A percentile compares a stretch with the other conserved stretches of the same genome.
Conservation (phyloP, 2,888 invertebrate species). For the Sarcophaga carnaria region DNA sequence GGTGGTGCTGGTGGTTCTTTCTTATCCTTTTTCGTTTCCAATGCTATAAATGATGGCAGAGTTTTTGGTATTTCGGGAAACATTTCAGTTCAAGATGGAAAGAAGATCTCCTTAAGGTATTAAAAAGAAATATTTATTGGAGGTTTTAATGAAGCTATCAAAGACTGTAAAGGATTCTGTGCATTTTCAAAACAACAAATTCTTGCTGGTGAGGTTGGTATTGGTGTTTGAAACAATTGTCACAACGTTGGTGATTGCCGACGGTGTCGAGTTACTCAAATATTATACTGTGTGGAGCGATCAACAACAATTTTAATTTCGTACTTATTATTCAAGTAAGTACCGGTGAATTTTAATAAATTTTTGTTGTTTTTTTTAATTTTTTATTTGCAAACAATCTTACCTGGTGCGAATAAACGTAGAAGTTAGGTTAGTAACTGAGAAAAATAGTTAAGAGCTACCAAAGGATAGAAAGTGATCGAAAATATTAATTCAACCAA, state of each 20-base stretch:
- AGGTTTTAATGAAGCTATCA: slow-evolving; percentile 17
- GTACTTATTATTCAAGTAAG: too few relatives aligned
- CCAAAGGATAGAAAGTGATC: background rate
- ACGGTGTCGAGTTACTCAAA: slow-evolving; percentile 29
- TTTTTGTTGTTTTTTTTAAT: too few relatives aligned
- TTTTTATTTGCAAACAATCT: background rate
- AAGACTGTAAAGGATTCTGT: slow-evolving; percentile 30
- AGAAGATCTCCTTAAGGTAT: slow-evolving; percentile 46
- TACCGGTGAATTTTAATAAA: too few relatives aligned
- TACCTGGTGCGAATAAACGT: background rate
- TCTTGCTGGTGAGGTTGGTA: slow-evolving; percentile 39
- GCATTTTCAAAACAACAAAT: slow-evolving; percentile 48
- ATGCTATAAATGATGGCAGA: slow-evolving; percentile 83
- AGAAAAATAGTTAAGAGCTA: background rate
- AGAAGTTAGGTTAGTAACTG: background rate
- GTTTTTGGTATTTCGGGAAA: slow-evolving; percentile 85
- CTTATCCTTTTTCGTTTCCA: slow-evolving; percentile 81
- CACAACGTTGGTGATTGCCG: slow-evolving; percentile 43
- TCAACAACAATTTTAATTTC: slow-evolving; percentile 17
- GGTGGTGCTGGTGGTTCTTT: slow-evolving; percentile 88
- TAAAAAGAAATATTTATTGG: slow-evolving; percentile 51
- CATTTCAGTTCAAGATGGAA: slow-evolving; percentile 73
- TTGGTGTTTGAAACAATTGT: slow-evolving; percentile 28
- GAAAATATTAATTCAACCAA: too few relatives aligned
- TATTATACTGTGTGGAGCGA: slow-evolving; percentile 37